These are phyloP conservation scores for Brenthis daphne DNA, from an alignment of 2,888 invertebrate genomes.

Conservation along the genomic window DNA sequence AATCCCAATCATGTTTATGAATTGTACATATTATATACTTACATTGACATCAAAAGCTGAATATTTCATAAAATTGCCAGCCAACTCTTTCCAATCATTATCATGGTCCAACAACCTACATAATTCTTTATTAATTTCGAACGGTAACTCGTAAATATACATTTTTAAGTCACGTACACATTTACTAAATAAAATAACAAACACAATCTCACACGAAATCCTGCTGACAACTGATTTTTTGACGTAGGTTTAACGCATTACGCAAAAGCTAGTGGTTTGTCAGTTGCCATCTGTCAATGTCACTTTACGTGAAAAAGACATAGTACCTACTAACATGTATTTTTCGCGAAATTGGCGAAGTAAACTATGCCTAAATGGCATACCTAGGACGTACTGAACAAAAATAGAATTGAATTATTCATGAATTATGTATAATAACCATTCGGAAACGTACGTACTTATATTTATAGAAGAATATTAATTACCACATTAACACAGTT, in stretches of 20 bases:
- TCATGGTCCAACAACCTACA: slow-evolving; percentile 90
- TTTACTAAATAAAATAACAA: slow-evolving; percentile 14
- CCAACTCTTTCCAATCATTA: slow-evolving; percentile 91
- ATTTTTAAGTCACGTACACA: slow-evolving; percentile 40
- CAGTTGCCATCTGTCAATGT: background rate
- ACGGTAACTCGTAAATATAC: slow-evolving; percentile 88
- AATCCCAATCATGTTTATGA: slow-evolving; percentile 47
- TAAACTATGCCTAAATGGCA: too few species aligned
- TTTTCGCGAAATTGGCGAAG: too few species aligned
- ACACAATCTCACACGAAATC: slow-evolving; percentile 24
- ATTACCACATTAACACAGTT: too few species aligned
- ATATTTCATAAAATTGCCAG: slow-evolving; percentile 85
- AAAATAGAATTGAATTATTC: too few species aligned
- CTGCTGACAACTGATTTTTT: slow-evolving; percentile 31
- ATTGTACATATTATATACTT: slow-evolving; percentile 44
- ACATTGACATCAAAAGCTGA: slow-evolving; percentile 82
- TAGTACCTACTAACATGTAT: too few species aligned
- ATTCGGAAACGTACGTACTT: too few species aligned
- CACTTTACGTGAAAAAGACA: background rate
- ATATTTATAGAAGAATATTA: too few species aligned
- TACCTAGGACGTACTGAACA: too few species aligned
- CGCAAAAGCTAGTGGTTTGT: too few species aligned
- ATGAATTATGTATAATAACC: too few species aligned
- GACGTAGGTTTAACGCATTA: background rate
- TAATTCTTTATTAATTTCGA: slow-evolving; percentile 84